Base-by-base conservation (phyloP, 2,797 vertebrate genomes). In the Xenopus petersii region DNA sequence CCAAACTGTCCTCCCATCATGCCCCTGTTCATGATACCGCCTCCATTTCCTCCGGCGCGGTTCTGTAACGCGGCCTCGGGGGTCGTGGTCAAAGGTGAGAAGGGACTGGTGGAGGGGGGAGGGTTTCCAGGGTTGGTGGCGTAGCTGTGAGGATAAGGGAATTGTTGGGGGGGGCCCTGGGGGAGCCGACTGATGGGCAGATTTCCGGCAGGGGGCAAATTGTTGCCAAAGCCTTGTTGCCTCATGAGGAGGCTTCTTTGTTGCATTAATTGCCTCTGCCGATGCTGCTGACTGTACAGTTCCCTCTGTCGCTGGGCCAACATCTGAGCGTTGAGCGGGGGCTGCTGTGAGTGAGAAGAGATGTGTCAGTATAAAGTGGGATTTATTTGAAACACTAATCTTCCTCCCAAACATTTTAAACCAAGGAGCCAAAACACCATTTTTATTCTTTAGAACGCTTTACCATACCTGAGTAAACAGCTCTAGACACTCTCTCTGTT, bases 261-360 rank as follows among this genome's bases (percentile, higher is more conserved):
- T 90, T 98, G 96, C 82, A 98, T 92, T 55, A 97, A 92, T 86
- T 98, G 95, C 77, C 93, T 87, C 86, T 98, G 96, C 33, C 95
- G 94, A 84, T 98, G 96, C 84, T 98, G 94, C 60, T 96, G 94
- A 89, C 94, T 98, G 84, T 95, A 97, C 70, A 98, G 88, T 64
- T 98, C 96, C 5, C 96, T 88, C 74, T 98, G 96, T 36, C 96
- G 93, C 84, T 98, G 96, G 0, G 96, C 96, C 84, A 98, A 77
- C 96, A 98, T 98, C 82, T 98, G 95, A 47, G 96, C 96, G 0
- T 98, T 98, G 70, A 98, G 87, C 0, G 95, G 96, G 21, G 95
- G 94, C 95, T 98, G 91, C 49, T 51, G 49, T 12, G 15, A 51
- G 15, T 1, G 15, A 7, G 59, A 73, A 70, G 36, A 64, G 56